Evolutionary conservation across 2,113 vertebrate genomes (phyloP), one percentile per base, ranked within the genome.

Genomic region (Pipa parva): DNA sequence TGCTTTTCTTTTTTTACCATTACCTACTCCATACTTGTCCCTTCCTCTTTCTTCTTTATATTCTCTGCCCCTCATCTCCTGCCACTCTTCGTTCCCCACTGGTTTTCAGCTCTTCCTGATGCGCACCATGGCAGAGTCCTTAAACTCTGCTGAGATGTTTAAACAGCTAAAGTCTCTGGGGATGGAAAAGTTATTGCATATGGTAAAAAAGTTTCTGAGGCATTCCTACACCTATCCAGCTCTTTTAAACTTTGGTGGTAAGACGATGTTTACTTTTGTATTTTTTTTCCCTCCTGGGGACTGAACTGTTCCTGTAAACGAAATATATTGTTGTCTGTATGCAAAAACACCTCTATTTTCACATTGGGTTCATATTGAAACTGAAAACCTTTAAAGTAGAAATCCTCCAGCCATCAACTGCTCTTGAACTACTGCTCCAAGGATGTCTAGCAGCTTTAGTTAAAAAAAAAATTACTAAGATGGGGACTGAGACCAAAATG

Each of bases 241-340:
- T 82, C 85, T 90, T 77, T 89, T 91, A 90, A 85, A 84, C 79
- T 90, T 89, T 81, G 87, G 88, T 85, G 90, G 88, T 90, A 89
- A 90, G 88, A 83, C 78, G 76, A 74, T 75, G 75, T 79, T 84
- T 83, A 85, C 80, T 73, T 80, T 83, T 72, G 74, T 76, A 74
- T 28, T 13, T 20, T 57, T 10, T 52, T 77, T 76, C 72, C 74
- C 72, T 79, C 75, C 62, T 26, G 20, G 73, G 82, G 74, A 71
- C 21, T 46, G 72, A 77, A 56, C 71, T 75, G 73, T 75, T 82
- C 74, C n/a, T n/a, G n/a, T n/a, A n/a, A n/a, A n/a, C n/a, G n/a
- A n/a, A n/a, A n/a, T n/a, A n/a, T n/a, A n/a, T n/a, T n/a, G n/a
- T n/a, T n/a, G n/a, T n/a, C n/a, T n/a, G n/a, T n/a, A n/a, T n/a